Base-by-base conservation (phyloP, 1,140 invertebrate genomes). In the Phocides pigmalion region DNA sequence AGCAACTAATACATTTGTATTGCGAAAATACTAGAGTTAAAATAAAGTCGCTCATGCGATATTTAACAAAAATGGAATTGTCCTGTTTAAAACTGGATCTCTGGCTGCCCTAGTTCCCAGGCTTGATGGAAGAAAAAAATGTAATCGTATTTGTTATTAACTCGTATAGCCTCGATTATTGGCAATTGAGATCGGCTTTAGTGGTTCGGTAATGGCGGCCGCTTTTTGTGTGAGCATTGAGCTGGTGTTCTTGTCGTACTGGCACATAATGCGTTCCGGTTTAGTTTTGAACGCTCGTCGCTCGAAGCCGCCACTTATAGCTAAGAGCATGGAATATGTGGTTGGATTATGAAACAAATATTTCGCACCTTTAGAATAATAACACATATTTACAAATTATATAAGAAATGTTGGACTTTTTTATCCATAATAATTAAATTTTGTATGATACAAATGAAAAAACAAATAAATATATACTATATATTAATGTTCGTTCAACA, bases 121-220 rank as follows among this genome's bases (percentile, higher is more conserved):
- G 64, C 22, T 53, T 50, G 64, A 56, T 63, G 61, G 20, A 56
- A 41, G 58, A 61, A 67, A 82, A 78, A 75, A 75, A 76, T 66
- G 62, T 67, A 64, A 49, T 50, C 46, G 54, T 74, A 74, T 76
- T 73, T 68, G 67, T 75, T 70, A 68, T 76, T 74, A 72, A 74
- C 73, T 72, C 70, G 67, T 63, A 53, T 69, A 56, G 66, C 56
- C 73, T 70, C 62, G 68, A 75, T 75, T 70, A 75, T 75, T 75
- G 66, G 58, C 66, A 70, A 75, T 69, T 67, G 72, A 49, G 66
- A 51, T 70, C 62, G 64, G 49, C 62, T 62, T 58, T 42, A 65
- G 62, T 61, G 46, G 58, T 61, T 63, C 51, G 51, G 37, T 53
- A 66, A 54, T 54, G 44, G 58, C 47, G 54, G 32, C 28, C 39